Base-by-base conservation (phyloP, 1,140 invertebrate genomes). In the Drosophila micromelanica region DNA sequence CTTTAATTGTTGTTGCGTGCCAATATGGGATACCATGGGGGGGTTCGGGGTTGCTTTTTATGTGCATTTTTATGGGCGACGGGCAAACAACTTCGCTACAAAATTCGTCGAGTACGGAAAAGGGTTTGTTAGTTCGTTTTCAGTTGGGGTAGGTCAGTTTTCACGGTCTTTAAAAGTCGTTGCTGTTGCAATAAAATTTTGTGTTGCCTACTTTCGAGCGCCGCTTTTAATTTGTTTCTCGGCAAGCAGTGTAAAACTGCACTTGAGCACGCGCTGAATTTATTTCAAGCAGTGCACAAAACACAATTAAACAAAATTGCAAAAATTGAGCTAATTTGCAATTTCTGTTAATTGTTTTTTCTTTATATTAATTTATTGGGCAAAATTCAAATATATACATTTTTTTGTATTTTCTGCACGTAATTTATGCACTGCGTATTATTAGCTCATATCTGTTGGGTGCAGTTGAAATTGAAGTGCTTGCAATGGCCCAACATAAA, bases 1-100 rank as follows among this genome's bases (percentile, higher is more conserved):
- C 74, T 87, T 76, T 86, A 87, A 86, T 86, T 86, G 84, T 75
- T 63, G 32, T 48, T 72, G 75, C 82, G 78, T 86, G 81, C 63
- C 57, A 45, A 43, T 35, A 45, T 48, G 63, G 77, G 73, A 73
- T 78, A 69, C 13, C 35, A 13, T n/a, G 7, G n/a, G 2, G n/a
- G 13, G 48, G 48, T 76, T 46, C n/a, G 35, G 46, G 46, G 45
- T 54, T 5, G 8, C 11, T 68, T 79, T 84, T 85, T 73, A 86
- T 85, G 78, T 71, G 70, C 70, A 80, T 64, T 85, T 86, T 80
- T 68, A 86, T 80, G 52, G 62, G 17, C 56, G 65, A 59, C 64
- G 64, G 52, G 63, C 43, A 42, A 67, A 76, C 68, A 64, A 79
- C 70, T 85, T 77, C 1, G 61, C 60, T 74, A 77, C 73, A 61